phyloP scores from a whole-genome alignment of 2,797 vertebrate species.

The Cheirogaleus major region DNA sequence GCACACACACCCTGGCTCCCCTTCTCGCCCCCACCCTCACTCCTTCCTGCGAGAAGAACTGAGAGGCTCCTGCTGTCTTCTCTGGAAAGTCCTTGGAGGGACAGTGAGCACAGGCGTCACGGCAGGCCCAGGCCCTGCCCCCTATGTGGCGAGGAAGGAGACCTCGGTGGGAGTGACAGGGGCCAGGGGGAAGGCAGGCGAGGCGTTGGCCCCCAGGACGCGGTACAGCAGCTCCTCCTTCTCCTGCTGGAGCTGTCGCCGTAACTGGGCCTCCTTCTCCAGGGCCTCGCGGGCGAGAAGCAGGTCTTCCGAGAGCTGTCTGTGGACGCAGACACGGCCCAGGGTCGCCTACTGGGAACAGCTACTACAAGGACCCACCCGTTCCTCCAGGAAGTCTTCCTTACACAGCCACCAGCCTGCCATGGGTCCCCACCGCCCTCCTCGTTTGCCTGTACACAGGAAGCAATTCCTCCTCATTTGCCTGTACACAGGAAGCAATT shows the following conservation, averaged over 20 bases:
- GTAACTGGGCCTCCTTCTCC: slow-evolving; percentile 88
- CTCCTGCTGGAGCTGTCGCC: slow-evolving; percentile 89
- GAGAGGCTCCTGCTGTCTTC: neutral
- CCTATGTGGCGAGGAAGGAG: slow-evolving; percentile 84
- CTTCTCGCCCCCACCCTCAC: neutral
- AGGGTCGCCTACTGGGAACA: neutral
- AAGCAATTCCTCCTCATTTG: neutral
- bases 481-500: neutral
- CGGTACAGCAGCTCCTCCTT: slow-evolving; percentile 95
- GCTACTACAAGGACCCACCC: neutral
- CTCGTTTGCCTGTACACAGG: neutral
- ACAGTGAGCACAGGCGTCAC: neutral
- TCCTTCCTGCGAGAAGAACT: neutral
- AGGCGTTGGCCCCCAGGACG: slow-evolving; percentile 86
- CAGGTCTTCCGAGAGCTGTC: slow-evolving; percentile 93
- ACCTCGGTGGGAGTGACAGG: slow-evolving; percentile 72
- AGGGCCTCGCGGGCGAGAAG: slow-evolving; percentile 87
- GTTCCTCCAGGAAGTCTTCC: neutral
- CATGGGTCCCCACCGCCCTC: accelerated
- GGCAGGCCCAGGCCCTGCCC: accelerated
- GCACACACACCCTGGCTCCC: neutral
- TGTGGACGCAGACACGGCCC: slow-evolving; percentile 71
- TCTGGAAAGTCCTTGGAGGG: neutral
- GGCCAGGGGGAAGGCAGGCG: slow-evolving; percentile 85
- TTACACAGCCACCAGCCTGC: neutral